These are phyloP conservation scores for Sebastes minor DNA, from an alignment of 2,797 vertebrate species.

Conservation along the genomic window DNA sequence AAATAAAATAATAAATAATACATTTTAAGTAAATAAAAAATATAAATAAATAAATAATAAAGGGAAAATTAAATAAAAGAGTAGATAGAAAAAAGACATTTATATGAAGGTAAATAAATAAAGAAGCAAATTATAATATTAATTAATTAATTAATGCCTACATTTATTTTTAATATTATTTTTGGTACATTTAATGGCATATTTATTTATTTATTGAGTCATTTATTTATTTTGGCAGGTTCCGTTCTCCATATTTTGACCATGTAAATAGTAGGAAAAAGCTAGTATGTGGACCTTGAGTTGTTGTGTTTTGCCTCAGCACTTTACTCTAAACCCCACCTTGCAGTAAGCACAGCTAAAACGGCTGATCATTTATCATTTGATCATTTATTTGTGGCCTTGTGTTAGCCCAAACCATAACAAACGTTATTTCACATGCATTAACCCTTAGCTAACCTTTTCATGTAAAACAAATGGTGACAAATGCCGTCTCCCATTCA, in stretches of 20 bases:
- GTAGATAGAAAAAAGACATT: accelerated
- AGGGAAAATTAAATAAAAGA: too few species aligned
- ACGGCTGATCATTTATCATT: not conserved
- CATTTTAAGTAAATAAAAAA: too few species aligned
- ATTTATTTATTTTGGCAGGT: too few species aligned
- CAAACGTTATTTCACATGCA: not conserved
- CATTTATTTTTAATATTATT: too few species aligned
- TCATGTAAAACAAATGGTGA: not conserved
- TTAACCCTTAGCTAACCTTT: not conserved
- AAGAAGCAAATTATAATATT: too few species aligned
- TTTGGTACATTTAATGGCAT: too few species aligned
- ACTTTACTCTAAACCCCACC: not conserved
- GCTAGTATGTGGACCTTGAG: not conserved
- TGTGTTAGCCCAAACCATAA: not conserved
- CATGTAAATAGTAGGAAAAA: not conserved
- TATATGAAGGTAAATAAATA: too few species aligned
- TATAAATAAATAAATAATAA: too few species aligned
- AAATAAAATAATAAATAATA: too few species aligned
- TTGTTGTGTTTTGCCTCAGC: not conserved
- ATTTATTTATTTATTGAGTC: too few species aligned
- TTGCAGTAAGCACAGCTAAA: not conserved
- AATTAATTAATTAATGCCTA: too few species aligned
- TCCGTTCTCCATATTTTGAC: not conserved
- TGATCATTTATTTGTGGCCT: not conserved
- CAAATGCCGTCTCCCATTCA: not conserved